Evolutionary conservation across 2,113 vertebrate genomes (phyloP).

Genomic region (Saccopteryx bilineata): DNA sequence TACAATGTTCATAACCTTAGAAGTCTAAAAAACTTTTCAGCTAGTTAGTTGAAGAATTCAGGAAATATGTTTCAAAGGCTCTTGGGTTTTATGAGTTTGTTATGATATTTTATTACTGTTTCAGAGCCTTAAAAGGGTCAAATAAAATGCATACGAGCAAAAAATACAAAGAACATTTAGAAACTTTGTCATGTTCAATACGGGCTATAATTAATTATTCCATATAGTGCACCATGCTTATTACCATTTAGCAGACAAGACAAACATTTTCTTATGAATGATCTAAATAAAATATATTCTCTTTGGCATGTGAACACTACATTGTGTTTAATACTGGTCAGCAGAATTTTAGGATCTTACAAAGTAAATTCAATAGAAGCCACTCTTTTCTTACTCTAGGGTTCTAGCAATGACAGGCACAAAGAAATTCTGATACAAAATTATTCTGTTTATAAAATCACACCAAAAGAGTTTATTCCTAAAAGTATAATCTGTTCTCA

Average conservation of each 20-base stretch:
- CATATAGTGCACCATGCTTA: constrained; percentile 27
- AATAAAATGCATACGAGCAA: constrained; percentile 65
- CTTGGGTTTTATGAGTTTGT: constrained; percentile 49
- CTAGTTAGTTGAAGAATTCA: constrained; percentile 48
- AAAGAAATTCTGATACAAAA: constrained; percentile 53
- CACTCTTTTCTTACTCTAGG: constrained; percentile 31
- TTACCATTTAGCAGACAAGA: constrained; percentile 66
- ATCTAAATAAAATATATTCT: constrained; percentile 56
- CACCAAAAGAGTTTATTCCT: constrained; percentile 27
- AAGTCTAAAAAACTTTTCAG: constrained; percentile 22
- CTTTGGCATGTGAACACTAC: constrained; percentile 28
- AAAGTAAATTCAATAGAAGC: constrained; percentile 53
- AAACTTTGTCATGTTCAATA: constrained; percentile 18
- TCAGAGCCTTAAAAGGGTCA: neutral
- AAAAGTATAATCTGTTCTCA: neutral
- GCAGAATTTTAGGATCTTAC: constrained; percentile 62
- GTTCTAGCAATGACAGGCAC: neutral
- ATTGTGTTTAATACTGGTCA: constrained; percentile 59
- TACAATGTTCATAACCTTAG: constrained; percentile 43
- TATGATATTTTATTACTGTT: constrained; percentile 17
- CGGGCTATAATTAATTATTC: constrained; percentile 46
- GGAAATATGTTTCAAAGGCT: neutral
- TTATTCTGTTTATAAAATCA: constrained; percentile 46
- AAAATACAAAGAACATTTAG: constrained; percentile 33
- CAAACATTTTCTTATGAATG: constrained; percentile 57